These are phyloP conservation scores for Capra hircus DNA, from an alignment of 2,113 vertebrate genomes.

Conservation along the genomic window DNA sequence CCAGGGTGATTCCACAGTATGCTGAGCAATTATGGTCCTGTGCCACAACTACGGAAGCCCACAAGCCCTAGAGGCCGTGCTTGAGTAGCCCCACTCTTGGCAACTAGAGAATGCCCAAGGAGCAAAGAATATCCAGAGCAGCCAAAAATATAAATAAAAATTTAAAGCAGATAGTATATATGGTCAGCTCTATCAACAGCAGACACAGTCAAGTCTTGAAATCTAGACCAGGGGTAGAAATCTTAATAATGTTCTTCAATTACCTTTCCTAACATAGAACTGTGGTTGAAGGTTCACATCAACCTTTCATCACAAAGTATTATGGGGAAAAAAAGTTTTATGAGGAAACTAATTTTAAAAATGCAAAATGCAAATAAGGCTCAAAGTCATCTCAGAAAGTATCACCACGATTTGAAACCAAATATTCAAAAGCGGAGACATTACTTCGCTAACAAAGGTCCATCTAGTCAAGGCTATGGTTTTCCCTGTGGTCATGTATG, in stretches of 20 bases:
- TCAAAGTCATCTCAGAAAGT: neutral
- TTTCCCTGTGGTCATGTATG: no score
- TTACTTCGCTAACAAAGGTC: no score
- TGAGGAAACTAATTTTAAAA: neutral
- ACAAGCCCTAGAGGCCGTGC: neutral
- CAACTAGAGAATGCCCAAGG: neutral
- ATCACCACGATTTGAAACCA: neutral
- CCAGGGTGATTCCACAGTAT: neutral
- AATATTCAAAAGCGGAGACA: neutral
- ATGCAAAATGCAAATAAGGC: neutral
- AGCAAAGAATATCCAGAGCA: neutral
- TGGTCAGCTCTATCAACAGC: neutral
- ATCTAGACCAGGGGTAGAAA: neutral
- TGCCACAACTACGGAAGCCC: neutral
- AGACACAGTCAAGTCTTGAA: neutral
- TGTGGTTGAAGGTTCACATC: neutral
- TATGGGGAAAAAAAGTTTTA: neutral
- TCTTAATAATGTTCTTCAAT: neutral
- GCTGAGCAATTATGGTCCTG: neutral
- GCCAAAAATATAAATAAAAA: neutral
- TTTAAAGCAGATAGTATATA: neutral
- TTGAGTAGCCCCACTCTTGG: neutral
- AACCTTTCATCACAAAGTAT: neutral
- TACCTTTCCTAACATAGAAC: neutral
- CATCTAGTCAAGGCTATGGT: no score